Conservation (phyloP, 2,888 invertebrate species). For the Drosophila neotestacea region DNA sequence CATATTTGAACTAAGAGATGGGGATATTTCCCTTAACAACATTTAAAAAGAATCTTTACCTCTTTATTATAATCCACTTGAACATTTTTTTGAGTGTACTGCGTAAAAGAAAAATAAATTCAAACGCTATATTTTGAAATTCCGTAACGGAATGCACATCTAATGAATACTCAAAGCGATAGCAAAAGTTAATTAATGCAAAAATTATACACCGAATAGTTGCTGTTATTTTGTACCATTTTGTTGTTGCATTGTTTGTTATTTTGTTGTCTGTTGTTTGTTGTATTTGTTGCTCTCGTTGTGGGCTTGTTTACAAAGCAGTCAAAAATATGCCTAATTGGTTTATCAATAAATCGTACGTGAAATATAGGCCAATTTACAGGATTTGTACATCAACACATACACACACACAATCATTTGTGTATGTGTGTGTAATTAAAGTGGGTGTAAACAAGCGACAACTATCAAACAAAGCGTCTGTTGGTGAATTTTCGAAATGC, state of each 20-base stretch:
- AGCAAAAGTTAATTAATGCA: constrained; percentile 54
- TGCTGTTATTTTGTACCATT: constrained; percentile 24
- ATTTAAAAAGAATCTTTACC: background rate
- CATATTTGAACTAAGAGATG: no score
- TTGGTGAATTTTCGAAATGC: constrained; percentile 41
- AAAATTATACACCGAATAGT: constrained; percentile 36
- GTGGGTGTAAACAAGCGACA: constrained; percentile 16
- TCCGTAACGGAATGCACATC: constrained; percentile 23
- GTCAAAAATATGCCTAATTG: constrained; percentile 62
- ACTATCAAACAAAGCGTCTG: constrained; percentile 30
- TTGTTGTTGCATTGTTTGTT: constrained; percentile 6
- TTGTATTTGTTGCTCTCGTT: constrained; percentile 16
- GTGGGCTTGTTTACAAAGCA: constrained; percentile 48
- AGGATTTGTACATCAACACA: constrained; percentile 45
- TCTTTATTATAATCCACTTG: background rate
- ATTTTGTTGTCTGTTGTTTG: constrained; percentile 11
- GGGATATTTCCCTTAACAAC: no score
- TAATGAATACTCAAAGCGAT: constrained; percentile 29
- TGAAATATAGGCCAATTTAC: constrained; percentile 61
- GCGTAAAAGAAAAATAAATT: background rate
- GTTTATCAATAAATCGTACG: constrained; percentile 68
- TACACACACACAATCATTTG: background rate
- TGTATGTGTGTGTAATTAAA: constrained; percentile 12
- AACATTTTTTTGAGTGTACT: background rate
- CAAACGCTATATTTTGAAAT: constrained; percentile 14